Conservation (phyloP, 2,113 vertebrate species). For the Mola mola region DNA sequence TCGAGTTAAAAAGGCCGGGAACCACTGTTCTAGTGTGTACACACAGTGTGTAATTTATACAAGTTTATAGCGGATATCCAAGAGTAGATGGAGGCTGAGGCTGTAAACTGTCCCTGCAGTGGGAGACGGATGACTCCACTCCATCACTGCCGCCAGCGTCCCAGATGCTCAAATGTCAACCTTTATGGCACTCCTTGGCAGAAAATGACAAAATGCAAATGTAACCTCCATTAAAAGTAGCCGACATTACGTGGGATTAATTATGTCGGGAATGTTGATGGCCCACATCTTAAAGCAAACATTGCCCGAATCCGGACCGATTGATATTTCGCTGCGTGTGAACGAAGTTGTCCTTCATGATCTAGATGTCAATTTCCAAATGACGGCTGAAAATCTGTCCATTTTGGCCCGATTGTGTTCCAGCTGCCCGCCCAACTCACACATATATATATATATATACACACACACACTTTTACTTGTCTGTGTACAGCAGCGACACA, state of each 20-base stretch:
- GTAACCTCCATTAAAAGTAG: constrained; percentile 54
- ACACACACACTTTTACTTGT: constrained; percentile 17
- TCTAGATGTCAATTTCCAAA: too few species aligned
- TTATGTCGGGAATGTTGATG: constrained; percentile 36
- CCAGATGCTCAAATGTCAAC: constrained; percentile 66
- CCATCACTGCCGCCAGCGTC: constrained; percentile 49
- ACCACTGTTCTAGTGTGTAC: not conserved
- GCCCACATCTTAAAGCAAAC: constrained; percentile 45
- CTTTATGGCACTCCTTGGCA: constrained; percentile 48
- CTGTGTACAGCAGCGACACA: constrained; percentile 37
- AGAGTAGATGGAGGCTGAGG: not conserved
- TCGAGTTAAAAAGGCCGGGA: too few species aligned
- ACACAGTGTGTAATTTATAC: not conserved
- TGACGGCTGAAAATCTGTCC: too few species aligned
- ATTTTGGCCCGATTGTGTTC: too few species aligned
- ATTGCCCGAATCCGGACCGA: constrained; percentile 24
- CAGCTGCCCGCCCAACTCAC: too few species aligned
- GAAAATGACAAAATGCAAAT: constrained; percentile 64
- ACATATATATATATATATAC: too few species aligned
- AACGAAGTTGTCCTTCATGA: too few species aligned
- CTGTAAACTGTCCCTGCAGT: constrained; percentile 23
- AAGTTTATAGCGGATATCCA: not conserved
- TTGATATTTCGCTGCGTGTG: constrained; percentile 1
- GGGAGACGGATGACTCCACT: constrained; percentile 55
- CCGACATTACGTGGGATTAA: constrained; percentile 41